Evolutionary conservation across 2,113 vertebrate species (phyloP).

Genomic region (Pycnonotus jocosus): DNA sequence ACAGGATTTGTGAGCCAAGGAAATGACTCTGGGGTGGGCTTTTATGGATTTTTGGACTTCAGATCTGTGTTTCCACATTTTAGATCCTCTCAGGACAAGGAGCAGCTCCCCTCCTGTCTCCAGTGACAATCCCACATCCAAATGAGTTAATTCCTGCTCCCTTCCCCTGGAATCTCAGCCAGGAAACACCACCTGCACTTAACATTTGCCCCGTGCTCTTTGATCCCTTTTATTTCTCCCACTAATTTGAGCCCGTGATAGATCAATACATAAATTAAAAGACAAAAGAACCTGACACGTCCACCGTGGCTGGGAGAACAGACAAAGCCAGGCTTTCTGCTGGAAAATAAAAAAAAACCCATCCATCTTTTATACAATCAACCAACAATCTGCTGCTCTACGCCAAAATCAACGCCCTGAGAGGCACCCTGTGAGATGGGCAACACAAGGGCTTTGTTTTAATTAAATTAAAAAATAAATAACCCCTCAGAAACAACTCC

Average conservation of each 20-base stretch:
- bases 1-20: background rate
- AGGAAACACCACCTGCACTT: background rate
- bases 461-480: background rate
- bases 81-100: background rate
- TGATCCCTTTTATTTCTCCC: background rate
- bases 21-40: background rate
- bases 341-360: background rate
- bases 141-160: background rate
- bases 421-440: background rate
- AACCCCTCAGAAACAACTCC: rapidly evolving
- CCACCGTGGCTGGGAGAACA: background rate
- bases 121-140: background rate
- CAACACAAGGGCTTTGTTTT: background rate
- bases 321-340: background rate
- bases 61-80: background rate
- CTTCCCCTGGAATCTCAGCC: background rate
- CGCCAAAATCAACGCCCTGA: background rate
- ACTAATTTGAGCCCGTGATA: background rate
- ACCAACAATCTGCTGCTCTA: background rate
- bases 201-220: background rate
- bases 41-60: background rate
- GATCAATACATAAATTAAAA: background rate
- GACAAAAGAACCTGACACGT: background rate
- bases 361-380: background rate
- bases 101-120: background rate